Base-by-base conservation (phyloP, 2,888 invertebrate genomes). In the Chrysolina oricalcia region DNA sequence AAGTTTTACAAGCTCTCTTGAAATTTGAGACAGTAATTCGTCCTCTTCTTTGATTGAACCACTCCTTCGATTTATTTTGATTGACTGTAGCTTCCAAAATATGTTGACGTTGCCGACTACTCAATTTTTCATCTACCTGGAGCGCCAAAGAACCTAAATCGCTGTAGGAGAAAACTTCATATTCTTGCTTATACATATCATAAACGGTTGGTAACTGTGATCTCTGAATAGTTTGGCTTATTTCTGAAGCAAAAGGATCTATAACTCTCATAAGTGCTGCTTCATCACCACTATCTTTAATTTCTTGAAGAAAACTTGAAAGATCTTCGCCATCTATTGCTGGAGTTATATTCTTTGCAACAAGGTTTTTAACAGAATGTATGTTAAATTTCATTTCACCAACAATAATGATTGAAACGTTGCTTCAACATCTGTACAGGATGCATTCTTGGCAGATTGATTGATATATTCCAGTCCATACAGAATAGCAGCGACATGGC, bases 391-490 rank as follows among this genome's bases (percentile, higher is more conserved):
- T 6, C 27, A 67, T 67, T 67, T 48, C 50, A 67, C 17, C 46
- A 2, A 67, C 13, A 23, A 13, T 67, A 23, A 67, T 27, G 21
- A 68, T 53, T n/a, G 68, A n/a, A 68, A 68, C 68, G 53, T 53
- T 68, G 68, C 35, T 68, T 53, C 27, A 27, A 68, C 53, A 53
- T 64, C 64, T 17, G n/a, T 64, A 41, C 17, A 40, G 21, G 63
- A 63, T 21, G 5, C 8, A 63, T 63, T 63, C 35, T 6, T 23
- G n/a, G 63, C 21, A 17, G 17, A 27, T 35, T 64, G 64, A 23
- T 66, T 50, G 48, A 66, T 66, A 71, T 71, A 71, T 67, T 74
- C 74, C 35, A 66, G 19, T 15, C 65, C 74, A 71, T 64, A 64
- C 17, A 64, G 13, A 15, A 64, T 6, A 19, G 64, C 64, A 64